phyloP scores from a whole-genome alignment of 2,888 invertebrate species.

The Nipponacmea schrenckii region DNA sequence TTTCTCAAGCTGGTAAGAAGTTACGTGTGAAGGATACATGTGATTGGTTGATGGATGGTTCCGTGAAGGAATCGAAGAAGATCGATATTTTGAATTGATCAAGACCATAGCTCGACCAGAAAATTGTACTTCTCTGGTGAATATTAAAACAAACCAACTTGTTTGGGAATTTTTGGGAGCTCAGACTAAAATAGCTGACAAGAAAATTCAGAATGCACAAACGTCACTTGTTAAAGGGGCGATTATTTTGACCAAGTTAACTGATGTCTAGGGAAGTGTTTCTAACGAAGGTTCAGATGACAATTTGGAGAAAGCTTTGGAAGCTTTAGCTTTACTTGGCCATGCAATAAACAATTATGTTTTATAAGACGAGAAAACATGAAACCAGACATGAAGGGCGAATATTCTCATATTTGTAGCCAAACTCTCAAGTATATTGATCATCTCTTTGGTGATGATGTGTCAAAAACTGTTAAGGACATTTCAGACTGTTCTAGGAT shows the following conservation, averaged over 20 bases:
- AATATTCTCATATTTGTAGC: neutral
- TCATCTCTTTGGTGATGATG: neutral
- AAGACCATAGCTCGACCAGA: neutral
- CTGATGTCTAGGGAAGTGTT: neutral
- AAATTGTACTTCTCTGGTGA: too few species aligned
- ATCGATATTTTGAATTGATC: neutral
- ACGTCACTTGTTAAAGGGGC: neutral
- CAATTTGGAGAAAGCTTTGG: neutral
- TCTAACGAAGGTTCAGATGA: neutral
- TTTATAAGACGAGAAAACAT: neutral
- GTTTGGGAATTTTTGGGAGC: neutral
- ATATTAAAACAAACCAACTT: neutral
- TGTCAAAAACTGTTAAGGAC: neutral
- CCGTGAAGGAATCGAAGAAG: too few species aligned
- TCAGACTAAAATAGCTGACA: neutral
- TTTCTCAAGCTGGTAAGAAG: too few species aligned
- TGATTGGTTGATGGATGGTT: neutral
- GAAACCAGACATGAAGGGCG: neutral
- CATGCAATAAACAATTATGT: neutral
- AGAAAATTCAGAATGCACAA: neutral
- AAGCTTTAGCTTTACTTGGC: neutral
- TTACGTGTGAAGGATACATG: neutral
- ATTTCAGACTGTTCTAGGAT: neutral
- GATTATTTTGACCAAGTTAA: neutral
- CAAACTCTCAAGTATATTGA: neutral